Percentiles rank a stretch among this genome's conserved stretches.
phyloP scores from a whole-genome alignment of 2,797 vertebrate species.

The Sebastes itinus region DNA sequence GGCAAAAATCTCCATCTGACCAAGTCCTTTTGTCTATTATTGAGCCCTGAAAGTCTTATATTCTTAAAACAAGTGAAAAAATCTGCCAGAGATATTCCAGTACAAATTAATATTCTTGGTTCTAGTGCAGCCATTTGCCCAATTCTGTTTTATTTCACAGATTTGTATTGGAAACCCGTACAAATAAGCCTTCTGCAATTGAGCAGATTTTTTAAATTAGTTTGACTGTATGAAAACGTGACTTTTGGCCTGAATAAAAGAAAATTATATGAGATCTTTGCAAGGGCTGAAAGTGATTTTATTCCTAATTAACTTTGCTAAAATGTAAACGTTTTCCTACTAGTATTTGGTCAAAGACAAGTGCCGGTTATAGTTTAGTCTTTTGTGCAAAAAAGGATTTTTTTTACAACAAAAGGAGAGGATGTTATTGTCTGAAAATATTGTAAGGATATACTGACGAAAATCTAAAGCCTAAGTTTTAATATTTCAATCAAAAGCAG shows the following conservation, averaged over 20 bases:
- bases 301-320: not conserved
- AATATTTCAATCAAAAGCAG: not conserved
- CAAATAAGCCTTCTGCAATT: not conserved
- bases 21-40: not conserved
- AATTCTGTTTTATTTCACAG: not conserved
- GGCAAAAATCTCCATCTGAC: not conserved
- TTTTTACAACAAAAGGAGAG: not conserved
- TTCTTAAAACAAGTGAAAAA: not conserved
- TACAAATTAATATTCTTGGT: not conserved
- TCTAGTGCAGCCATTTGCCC: not conserved
- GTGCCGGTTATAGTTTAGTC: too few species aligned
- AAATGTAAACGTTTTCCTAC: not conserved
- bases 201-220: rapidly evolving
- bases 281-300: not conserved
- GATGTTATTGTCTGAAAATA: not conserved
- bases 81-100: not conserved
- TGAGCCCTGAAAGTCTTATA: not conserved
- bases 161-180: not conserved
- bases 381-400: not conserved
- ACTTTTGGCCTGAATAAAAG: not conserved
- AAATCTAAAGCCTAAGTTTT: not conserved
- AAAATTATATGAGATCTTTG: not conserved
- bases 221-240: not conserved
- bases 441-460: not conserved
- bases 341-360: too few species aligned